Percentiles rank a stretch among this genome's conserved stretches.
Conservation (phyloP, 1,140 invertebrate species). For the Tetramorium alpestre region DNA sequence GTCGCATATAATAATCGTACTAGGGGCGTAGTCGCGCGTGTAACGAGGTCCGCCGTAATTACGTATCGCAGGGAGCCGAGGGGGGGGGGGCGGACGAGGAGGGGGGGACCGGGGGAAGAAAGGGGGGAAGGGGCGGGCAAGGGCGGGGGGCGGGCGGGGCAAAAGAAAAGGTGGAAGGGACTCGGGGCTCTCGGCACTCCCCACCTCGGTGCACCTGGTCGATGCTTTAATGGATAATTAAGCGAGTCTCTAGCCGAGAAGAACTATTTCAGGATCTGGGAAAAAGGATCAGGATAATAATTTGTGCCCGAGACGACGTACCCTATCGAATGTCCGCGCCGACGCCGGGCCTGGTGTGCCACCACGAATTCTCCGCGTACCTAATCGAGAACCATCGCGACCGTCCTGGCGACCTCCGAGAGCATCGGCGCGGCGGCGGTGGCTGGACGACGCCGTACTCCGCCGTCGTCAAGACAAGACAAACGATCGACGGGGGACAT, state of each 20-base stretch:
- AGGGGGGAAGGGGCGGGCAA: neutral
- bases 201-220: neutral
- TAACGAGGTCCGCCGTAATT: constrained; percentile 66
- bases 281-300: constrained; percentile 68
- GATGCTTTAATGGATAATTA: constrained; percentile 74
- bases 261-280: constrained; percentile 66
- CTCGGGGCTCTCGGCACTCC: neutral
- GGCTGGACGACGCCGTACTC: constrained; percentile 46
- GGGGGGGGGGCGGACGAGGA: neutral
- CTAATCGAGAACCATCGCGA: constrained; percentile 44
- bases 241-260: constrained; percentile 51
- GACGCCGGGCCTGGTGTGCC: constrained; percentile 59
- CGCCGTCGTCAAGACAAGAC: constrained; percentile 67
- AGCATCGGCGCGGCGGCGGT: neutral
- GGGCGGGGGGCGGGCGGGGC: neutral
- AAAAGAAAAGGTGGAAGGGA: neutral
- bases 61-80: constrained; percentile 50
- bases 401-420: neutral
- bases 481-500: constrained; percentile 75
- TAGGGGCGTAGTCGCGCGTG: constrained; percentile 43
- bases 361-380: constrained; percentile 72
- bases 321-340: constrained; percentile 25
- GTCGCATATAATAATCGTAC: constrained; percentile 67
- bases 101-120: too few relatives aligned
- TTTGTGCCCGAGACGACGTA: constrained; percentile 52